Base-by-base conservation (phyloP, 2,113 vertebrate genomes). In the Triplophysa tibetana region DNA sequence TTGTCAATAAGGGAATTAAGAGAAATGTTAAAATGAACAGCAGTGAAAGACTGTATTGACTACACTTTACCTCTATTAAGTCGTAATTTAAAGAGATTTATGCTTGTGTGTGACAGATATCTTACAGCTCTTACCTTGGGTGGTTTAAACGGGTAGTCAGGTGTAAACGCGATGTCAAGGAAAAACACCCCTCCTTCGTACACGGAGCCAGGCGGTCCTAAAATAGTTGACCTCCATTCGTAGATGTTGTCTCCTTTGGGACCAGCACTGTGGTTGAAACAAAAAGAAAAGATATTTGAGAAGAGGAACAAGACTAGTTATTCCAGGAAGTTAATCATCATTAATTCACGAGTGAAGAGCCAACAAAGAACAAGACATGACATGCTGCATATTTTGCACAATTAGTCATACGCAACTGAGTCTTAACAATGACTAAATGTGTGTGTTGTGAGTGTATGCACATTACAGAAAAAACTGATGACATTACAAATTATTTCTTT, bases 181-280 rank as follows among this genome's bases (percentile, higher is more conserved):
- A 98, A 99, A 95, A 98, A 99, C 89, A 99, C 98, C 17, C 97
- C 98, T 86, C 98, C 98, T 93, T 99, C 96, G 80, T 99, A 99
- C 85, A 98, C 97, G 62, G 98, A 99, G 83, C 97, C 98, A 24
- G 96, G 96, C 65, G 97, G 97, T 63, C 98, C 96, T 91, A 99
- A 93, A 92, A 99, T 98, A 89, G 98, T 98, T 81, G 98, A 98
- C 91, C 98, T 95, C 98, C 98, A 99, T 92, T 99, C 98, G 88
- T 99, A 99, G 93, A 98, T 98, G 92, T 99, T 99, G 93, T 99
- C 97, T 93, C 97, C 98, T 96, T 98, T 99, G 84, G 98, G 98
- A 86, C 98, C 97, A 81, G 97, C 97, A 88, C 97, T 99, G 88
- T 83, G 94, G 92, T 7, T 89, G 87, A 80, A 84, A 85, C 56